phyloP scores from a whole-genome alignment of 2,888 invertebrate species.

The Macrophya annulata region DNA sequence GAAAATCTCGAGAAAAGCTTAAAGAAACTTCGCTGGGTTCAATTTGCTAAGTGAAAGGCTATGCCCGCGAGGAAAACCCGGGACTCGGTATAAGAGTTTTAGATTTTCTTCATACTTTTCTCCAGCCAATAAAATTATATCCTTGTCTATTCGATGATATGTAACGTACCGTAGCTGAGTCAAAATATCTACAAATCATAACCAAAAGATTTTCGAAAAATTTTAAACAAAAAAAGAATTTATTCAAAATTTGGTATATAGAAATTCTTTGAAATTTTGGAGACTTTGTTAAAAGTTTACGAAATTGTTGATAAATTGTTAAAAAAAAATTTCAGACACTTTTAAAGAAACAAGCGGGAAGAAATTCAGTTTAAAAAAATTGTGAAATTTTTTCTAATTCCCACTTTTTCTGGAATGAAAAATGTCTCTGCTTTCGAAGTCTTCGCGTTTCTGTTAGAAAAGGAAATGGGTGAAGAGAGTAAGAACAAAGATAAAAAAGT shows the following conservation, averaged over 20 bases:
- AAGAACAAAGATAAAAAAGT: not conserved
- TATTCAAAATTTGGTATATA: too few species aligned
- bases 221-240: too few species aligned
- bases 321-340: too few species aligned
- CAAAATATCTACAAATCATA: not conserved
- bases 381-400: not conserved
- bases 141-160: slow-evolving; percentile 3
- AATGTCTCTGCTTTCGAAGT: not conserved
- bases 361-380: not conserved
- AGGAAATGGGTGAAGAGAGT: not conserved
- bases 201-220: too few species aligned
- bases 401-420: not conserved
- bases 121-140: slow-evolving; percentile 1
- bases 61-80: not conserved
- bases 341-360: too few species aligned
- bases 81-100: not conserved
- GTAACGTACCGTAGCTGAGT: too few species aligned
- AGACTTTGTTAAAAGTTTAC: too few species aligned
- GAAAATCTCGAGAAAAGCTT: slow-evolving; percentile 12
- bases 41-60: slow-evolving; percentile 46
- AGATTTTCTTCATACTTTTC: not conserved
- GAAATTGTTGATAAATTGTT: too few species aligned
- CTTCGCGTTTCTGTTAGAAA: not conserved
- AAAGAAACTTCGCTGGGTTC: slow-evolving; percentile 36
- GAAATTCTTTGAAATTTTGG: too few species aligned